Percentiles rank a stretch among this genome's conserved stretches.
Evolutionary conservation across 2,888 invertebrate genomes (phyloP).

Genomic region (Tortricodes alternella): DNA sequence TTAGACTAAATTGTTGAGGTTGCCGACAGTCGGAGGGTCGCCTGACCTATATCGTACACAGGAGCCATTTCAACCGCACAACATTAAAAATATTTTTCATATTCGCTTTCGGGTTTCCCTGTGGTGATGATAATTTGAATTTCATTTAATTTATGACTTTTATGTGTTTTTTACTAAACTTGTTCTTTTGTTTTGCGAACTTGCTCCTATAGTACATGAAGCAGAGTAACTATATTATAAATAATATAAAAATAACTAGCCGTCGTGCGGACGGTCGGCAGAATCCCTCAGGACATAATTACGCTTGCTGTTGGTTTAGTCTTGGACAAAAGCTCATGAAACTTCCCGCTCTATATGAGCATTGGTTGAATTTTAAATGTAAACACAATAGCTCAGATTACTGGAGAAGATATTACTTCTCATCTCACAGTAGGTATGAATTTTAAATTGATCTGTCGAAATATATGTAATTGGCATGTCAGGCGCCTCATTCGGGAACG

Average conservation of each 20-base stretch:
- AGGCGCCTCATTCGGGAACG: too few species aligned
- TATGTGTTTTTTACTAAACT: background rate
- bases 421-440: too few species aligned
- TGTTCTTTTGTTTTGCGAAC: background rate
- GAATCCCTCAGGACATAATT: slow-evolving; percentile 7
- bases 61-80: slow-evolving; percentile 8
- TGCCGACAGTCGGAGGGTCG: slow-evolving; percentile 19
- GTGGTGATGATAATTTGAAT: slow-evolving; percentile 4
- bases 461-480: too few species aligned
- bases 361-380: slow-evolving; percentile 10
- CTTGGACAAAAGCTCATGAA: slow-evolving; percentile 7
- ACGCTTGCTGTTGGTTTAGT: slow-evolving; percentile 3
- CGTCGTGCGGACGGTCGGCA: slow-evolving; percentile 1
- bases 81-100: slow-evolving; percentile 15
- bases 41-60: slow-evolving; percentile 24
- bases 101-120: slow-evolving; percentile 5
- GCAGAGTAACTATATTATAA: slow-evolving; percentile 13
- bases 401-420: background rate
- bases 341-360: background rate
- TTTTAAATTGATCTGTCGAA: too few species aligned
- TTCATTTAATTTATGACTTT: background rate
- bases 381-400: background rate
- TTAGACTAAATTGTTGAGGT: slow-evolving; percentile 26
- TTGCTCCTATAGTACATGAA: background rate
- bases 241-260: slow-evolving; percentile 16